Evolutionary conservation across 2,888 invertebrate species (phyloP), one percentile per base, ranked within the genome.

Genomic region (Globia sparganii): DNA sequence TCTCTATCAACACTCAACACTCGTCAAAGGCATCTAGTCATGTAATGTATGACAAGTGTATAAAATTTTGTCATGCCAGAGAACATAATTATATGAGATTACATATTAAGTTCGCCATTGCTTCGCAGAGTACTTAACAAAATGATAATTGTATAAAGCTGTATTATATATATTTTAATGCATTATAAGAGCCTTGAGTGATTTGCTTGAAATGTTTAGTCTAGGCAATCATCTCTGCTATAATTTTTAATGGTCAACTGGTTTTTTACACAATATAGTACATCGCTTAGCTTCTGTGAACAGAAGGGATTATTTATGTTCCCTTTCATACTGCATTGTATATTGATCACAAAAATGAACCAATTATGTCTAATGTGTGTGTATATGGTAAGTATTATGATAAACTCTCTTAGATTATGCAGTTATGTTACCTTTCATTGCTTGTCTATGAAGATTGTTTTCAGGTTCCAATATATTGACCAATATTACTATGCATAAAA

Each of bases 41-140:
- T 15, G 21, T 49, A 25, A 46, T 46, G 49, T 56, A 59, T 53
- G 40, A 68, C 34, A 68, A 76, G 31, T 62, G 4, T 34, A 46
- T 34, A 68, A 34, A n/a, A 65, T 65, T 37, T 31, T 43, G 49
- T 28, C 40, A 49, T 2, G 11, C 53, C 25, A 56, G 28, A 43
- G 62, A 53, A 67, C 4, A 62, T 81, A 37, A n/a, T n/a, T n/a
- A 59, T 56, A 75, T 74, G n/a, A 74, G 31, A 34, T 77, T 15
- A 53, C 49, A 83, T 72, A 72, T 65, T 73, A 46, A 75, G 84
- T 79, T 84, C 81, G 88, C 86, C 25, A 80, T 72, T 61, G 86
- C 86, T 67, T 67, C 18, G 64, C 83, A 68, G 37, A 61, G 37
- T 56, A 66, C 2, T 53, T 15, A 28, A 25, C 40, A 43, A 59